Base-by-base conservation (phyloP, 2,113 vertebrate genomes). In the Hippocampus mohnikei region DNA sequence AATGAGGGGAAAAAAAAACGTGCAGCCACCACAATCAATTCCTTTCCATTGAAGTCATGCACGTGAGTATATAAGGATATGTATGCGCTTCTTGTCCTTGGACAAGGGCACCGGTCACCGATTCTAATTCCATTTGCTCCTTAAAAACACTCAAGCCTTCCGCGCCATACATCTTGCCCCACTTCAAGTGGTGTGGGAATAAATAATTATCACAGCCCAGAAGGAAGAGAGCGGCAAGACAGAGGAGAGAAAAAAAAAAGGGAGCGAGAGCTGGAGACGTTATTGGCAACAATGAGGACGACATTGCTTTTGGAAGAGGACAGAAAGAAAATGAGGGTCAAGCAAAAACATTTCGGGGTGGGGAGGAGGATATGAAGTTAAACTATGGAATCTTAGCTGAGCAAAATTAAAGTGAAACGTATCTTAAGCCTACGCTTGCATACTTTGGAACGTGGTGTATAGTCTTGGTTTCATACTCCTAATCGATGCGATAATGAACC, bases 191-290 rank as follows among this genome's bases (percentile, higher is more conserved):
- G 60, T 23, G 20, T 66, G 40, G 68, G 83, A 80, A 88, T 85
- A 85, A 82, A 89, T 89, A 87, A 90, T 86, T 87, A 87, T 88
- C 74, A 73, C 78, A 79, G 79, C 70, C 65, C 40, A 74, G 56
- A 62, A 67, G 59, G 50, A 37, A 56, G 27, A 71, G 53, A 33
- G 59, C 73, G 63, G 59, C 21, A 21, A 55, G 67, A 37, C 23
- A n/a, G 3, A 33, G 29, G 27, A 64, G 27, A 64, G 59, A n/a
- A 41, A 2, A 18, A 40, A 64, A 59, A 67, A 67, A 61, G 46
- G 64, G 23, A 77, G 10, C 3, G 48, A 53, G 50, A 75, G 69
- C 11, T 37, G 55, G 50, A 69, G 42, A 80, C 33, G 74, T 84
- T 77, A 71, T 84, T 78, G 82, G 78, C 86, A 82, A 88, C 58